Base-by-base conservation (phyloP, 2,888 invertebrate genomes). In the Dynastes maya region DNA sequence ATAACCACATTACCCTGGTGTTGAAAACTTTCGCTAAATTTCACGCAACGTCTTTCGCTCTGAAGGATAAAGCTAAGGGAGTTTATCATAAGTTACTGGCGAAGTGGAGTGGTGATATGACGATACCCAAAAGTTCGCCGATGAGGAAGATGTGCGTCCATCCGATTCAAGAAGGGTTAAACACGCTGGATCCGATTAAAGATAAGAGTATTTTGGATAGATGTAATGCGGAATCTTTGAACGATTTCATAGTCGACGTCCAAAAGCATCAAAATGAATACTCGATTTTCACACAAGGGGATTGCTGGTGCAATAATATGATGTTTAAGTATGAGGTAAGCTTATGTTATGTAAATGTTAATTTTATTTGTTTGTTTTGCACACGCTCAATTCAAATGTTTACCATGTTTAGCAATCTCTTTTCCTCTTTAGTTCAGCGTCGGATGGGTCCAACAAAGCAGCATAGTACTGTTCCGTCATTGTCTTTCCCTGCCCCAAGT, bases 241-340 rank as follows among this genome's bases (percentile, higher is more conserved):
- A 45, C 3, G 37, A 68, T 5, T 11, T 9, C 11, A 51, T 67
- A 61, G 4, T 61, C 2, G 29, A n/a, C 13, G 55, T 22, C 29
- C n/a, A 40, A 3, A 13, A 16, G 6, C 4, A 9, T 9, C 4
- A 27, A 5, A 45, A 74, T n/a, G 58, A 78, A 51, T 51, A 76
- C 9, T 49, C 37, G 9, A 77, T 80, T 13, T 29, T 81, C 22
- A 61, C 70, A 3, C 79, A 81, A 32, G 81, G 81, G 5, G 80
- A 81, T 75, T 80, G 79, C 63, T 81, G 81, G 81, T 80, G 79
- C 55, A 80, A 79, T 27, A 81, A 80, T 58, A 81, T 81, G 61
- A 77, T 81, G 77, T 81, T 81, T 58, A 67, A 58, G 51, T 80
- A 81, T 49, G 76, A 72, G 72, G 81, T 75, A 68, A 75, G 63